Conservation (phyloP, 2,113 vertebrate genomes). For the Cochlearius cochlearius region DNA sequence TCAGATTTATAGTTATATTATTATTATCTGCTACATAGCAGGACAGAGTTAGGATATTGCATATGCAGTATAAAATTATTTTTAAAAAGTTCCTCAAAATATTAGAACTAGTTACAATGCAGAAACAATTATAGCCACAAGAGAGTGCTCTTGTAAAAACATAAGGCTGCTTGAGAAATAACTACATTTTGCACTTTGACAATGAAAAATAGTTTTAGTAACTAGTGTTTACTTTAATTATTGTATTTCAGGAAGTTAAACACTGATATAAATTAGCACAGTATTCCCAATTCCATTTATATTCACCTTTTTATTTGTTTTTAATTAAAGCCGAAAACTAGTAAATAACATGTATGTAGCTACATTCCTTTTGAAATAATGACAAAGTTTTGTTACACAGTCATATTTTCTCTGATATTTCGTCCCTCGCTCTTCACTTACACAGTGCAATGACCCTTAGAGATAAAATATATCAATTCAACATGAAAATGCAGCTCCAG, state of each 20-base stretch:
- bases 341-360: not conserved
- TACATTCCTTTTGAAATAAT: not conserved
- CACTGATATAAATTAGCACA: not conserved
- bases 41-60: not conserved
- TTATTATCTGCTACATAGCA: not conserved
- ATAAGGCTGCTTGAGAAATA: not conserved
- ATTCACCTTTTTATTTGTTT: constrained; percentile 40
- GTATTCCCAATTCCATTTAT: not conserved
- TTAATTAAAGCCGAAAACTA: not conserved
- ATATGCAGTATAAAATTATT: not conserved
- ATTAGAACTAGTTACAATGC: not conserved
- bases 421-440: not conserved
- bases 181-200: not conserved
- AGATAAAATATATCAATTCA: not conserved
- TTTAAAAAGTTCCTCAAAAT: not conserved
- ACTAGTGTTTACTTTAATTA: constrained; percentile 47
- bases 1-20: not conserved
- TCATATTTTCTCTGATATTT: not conserved
- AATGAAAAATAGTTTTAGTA: constrained; percentile 19
- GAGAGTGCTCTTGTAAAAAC: constrained; percentile 77
- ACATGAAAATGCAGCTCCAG: not conserved
- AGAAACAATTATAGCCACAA: constrained; percentile 63
- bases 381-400: not conserved
- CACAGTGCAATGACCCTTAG: not conserved
- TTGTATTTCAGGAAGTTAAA: constrained; percentile 39